Conservation (phyloP, 1,140 invertebrate species). For the Aphis craccivora region DNA sequence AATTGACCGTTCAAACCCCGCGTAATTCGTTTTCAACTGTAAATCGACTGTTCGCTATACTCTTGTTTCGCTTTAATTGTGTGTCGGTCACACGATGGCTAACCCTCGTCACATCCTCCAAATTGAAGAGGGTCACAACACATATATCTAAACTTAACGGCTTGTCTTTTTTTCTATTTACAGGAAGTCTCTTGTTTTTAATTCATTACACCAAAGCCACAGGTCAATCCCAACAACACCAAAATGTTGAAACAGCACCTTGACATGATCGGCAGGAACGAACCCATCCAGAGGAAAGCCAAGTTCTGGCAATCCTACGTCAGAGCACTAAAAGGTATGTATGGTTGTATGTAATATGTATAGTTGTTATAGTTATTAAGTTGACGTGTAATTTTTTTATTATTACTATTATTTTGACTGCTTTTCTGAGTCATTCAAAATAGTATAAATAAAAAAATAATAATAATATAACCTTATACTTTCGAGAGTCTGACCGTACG, state of each 20-base stretch:
- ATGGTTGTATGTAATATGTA: too few species aligned
- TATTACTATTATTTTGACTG: neutral
- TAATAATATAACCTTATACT: neutral
- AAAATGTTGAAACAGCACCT: conserved; percentile 88
- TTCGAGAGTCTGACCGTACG: neutral
- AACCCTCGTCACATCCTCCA: conserved; percentile 25
- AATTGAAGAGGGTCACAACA: conserved; percentile 18
- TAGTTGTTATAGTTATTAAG: too few species aligned
- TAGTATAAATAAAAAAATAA: neutral
- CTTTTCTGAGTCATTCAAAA: neutral
- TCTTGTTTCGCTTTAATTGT: too few species aligned
- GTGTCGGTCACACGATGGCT: conserved; percentile 22
- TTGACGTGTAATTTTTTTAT: neutral
- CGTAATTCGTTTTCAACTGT: neutral
- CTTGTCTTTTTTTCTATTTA: neutral
- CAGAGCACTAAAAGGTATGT: conserved; percentile 84
- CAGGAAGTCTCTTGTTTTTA: conserved; percentile 42
- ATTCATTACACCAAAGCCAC: conserved; percentile 13
- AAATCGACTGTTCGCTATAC: neutral
- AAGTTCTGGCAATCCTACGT: conserved; percentile 93
- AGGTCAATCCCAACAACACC: conserved; percentile 64
- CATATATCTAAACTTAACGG: neutral
- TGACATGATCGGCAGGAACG: conserved; percentile 90
- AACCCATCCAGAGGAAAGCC: conserved; percentile 88
- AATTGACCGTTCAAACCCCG: neutral